Base-by-base conservation (phyloP, 1,140 invertebrate species). In the Linepithema humile region DNA sequence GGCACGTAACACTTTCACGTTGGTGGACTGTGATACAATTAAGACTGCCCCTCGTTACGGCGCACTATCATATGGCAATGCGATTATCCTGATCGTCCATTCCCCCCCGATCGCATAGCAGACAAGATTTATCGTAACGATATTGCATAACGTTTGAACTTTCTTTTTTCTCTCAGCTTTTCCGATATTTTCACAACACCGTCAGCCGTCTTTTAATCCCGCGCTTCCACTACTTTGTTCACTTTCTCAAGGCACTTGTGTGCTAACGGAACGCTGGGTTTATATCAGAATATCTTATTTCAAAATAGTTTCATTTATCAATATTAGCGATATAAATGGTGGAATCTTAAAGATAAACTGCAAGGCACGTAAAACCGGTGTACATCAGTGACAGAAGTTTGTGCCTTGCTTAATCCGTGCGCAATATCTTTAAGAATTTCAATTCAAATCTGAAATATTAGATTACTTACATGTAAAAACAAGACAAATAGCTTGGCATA, bases 1-100 rank as follows among this genome's bases (percentile, higher is more conserved):
- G 38, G 64, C 50, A 70, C 48, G 64, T 80, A 80, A 80, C 64
- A 80, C 75, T 80, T 70, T 80, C 75, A 55, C 48, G 48, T 80
- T 53, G 17, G 48, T 80, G 29, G 20, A 75, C 40, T 64, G 73
- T 17, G 62, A 55, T 50, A 69, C 75, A 80, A 80, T 80, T 80
- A 80, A 80, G 62, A 80, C 64, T 80, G 75, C 2, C 26, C 75
- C 64, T 80, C 64, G 48, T 78, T 78, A 69, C 62, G 35, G 35
- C 17, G 23, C 32, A 69, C 64, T 69, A 80, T 80, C 64, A 70
- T 70, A 50, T 80, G 35, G 75, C 64, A 69, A 80, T 57, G 48
- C 48, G 35, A 80, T 80, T 70, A 80, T 55, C 64, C 48, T 17
- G 50, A 35, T 20, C 35, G 17, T 67, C 35, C 26, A 7, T n/a